Base-by-base conservation (phyloP, 2,113 vertebrate species). In the Aepyceros melampus region DNA sequence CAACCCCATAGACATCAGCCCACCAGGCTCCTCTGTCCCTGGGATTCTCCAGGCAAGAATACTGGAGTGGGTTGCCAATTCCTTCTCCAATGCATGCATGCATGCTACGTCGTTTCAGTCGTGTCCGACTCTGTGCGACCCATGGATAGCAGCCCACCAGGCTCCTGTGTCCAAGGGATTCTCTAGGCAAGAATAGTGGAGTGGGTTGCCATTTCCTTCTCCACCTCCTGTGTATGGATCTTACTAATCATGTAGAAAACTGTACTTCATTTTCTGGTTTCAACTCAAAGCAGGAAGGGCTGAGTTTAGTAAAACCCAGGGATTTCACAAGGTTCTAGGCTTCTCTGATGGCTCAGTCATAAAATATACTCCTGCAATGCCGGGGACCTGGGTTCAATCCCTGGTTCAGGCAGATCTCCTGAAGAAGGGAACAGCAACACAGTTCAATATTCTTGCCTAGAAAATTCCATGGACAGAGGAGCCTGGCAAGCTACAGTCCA, bases 251-350 rank as follows among this genome's bases (percentile, higher is more conserved):
- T 11, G 9, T 47, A 89, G 45, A 87, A 94, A 95, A 62, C 31
- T n/a, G 6, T 43, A 51, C 51, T 94, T 62, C 55, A 95, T 53
- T 96, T 76, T 95, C 91, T 90, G 25, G 2, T 64, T 97, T 87
- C 71, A 87, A 89, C 25, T 67, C 62, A 94, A 96, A 96, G 90
- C 56, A 94, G 83, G 25, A 40, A 93, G 71, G 83, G 33, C 45
- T 95, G 60, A 76, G 25, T n/a, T 91, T 97, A 93, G 79, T 93
- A 97, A 83, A 88, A 60, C 2, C 12, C 43, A 89, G 31, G 89
- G 43, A 49, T 79, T 84, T 53, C 79, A 94, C 1, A 13, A 13
- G 27, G 51, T 87, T 95, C 93, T 96, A 76, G 36, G 36, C 40
- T 43, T 43, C 71, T 40, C 71, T 76, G 12, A 43, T 43, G 71